Evolutionary conservation across 2,113 vertebrate genomes (phyloP), one percentile per base, ranked within the genome.

Genomic region (Arvicanthis niloticus): DNA sequence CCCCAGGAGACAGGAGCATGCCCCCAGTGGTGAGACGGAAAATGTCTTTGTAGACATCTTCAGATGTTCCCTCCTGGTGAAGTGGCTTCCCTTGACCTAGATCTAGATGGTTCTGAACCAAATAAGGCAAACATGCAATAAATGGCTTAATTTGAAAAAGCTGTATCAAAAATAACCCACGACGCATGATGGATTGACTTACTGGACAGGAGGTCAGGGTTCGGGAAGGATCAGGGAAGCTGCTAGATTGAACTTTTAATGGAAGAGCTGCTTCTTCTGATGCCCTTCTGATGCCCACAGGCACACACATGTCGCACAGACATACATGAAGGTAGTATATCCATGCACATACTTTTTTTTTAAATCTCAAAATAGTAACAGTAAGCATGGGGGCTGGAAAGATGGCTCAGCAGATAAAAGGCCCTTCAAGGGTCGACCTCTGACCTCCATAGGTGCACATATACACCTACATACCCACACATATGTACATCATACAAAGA

Each of bases 121-220:
- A 58, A 73, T 68, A 70, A 80, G 12, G 58, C 84, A 77, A 42
- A 40, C 48, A 70, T 29, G 60, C 11, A 88, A 13, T 70, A 82
- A 78, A 68, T 65, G 34, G 17, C 70, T 89, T 80, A 88, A 86
- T 70, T 81, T 86, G 60, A 89, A 91, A 96, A 96, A 67, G 58
- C 93, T 81, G 60, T 5, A 60, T 45, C 82, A 85, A 65, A 85
- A 34, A 45, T 34, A 67, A 19, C 40, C 24, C 19, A 1, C 34
- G 42, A 34, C 9, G 5, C 60, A 67, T 10, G 17, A 11, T 10
- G 17, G 6, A 22, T 26, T 45, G 3, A 85, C 10, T 12, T 51
- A n/a, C 3, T 10, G 58, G 70, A 77, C 19, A 80, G 40, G 65
- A 89, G 80, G 60, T 85, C 29, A 73, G 51, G 72, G 58, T 89